phyloP scores from a whole-genome alignment of 2,888 invertebrate genomes.

The Gisinianus flammeolus region DNA sequence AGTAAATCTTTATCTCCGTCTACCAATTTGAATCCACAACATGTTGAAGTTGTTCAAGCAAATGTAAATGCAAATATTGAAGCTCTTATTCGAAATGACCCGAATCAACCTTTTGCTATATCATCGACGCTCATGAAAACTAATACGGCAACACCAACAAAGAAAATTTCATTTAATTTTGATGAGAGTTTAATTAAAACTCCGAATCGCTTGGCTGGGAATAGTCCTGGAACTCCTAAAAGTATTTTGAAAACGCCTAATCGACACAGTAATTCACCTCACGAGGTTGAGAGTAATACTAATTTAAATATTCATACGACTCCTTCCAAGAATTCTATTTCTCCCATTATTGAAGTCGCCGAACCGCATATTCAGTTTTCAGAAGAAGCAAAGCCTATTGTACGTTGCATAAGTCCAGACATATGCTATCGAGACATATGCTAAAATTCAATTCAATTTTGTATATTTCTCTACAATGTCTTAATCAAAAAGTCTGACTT shows the following conservation, averaged over 20 bases:
- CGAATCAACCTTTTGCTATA: slow-evolving; percentile 26
- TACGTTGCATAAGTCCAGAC: no score
- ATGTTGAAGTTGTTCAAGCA: slow-evolving; percentile 42
- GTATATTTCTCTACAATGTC: no score
- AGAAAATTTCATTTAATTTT: slow-evolving; percentile 55
- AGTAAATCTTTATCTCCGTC: slow-evolving; percentile 31
- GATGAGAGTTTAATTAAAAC: slow-evolving; percentile 50
- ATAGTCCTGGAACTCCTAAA: slow-evolving; percentile 49
- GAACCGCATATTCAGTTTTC: no score
- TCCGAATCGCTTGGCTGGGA: slow-evolving; percentile 36
- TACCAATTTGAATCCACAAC: slow-evolving; percentile 16
- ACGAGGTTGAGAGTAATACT: not conserved
- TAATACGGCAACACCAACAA: slow-evolving; percentile 48
- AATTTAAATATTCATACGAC: not conserved
- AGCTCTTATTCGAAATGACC: slow-evolving; percentile 45
- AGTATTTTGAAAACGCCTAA: slow-evolving; percentile 50
- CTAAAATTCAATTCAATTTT: no score
- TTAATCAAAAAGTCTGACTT: no score
- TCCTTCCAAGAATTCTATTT: not conserved
- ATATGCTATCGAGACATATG: no score
- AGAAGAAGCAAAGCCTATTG: no score
- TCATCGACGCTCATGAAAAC: slow-evolving; percentile 20
- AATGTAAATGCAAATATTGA: slow-evolving; percentile 48
- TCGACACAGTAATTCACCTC: not conserved
- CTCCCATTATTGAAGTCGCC: no score